phyloP scores from a whole-genome alignment of 2,888 invertebrate species.

The Plagiodera versicolora region DNA sequence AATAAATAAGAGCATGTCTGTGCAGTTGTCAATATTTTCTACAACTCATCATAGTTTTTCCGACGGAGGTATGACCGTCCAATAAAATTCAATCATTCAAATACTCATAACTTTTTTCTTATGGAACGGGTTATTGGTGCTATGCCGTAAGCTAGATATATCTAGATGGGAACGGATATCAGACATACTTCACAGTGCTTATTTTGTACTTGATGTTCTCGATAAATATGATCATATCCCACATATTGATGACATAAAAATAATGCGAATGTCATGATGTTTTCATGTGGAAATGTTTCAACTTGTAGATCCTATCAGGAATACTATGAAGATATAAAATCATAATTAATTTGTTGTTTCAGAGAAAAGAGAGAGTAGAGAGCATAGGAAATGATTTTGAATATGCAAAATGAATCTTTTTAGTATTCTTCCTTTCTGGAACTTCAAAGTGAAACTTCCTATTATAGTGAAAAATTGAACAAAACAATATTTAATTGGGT shows the following conservation, averaged over 20 bases:
- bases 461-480: no score
- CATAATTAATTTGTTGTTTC: neutral
- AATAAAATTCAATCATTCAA: conserved; percentile 29
- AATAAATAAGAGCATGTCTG: conserved; percentile 21
- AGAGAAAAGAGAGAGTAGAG: no score
- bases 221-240: conserved; percentile 14
- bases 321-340: neutral
- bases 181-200: conserved; percentile 43
- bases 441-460: no score
- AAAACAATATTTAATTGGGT: no score
- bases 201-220: conserved; percentile 10
- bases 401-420: no score
- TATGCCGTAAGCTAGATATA: conserved; percentile 33
- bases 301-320: no score
- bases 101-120: conserved; percentile 32
- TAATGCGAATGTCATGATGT: conserved; percentile 1
- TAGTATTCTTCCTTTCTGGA: no score
- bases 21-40: conserved; percentile 13
- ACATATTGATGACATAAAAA: conserved; percentile 12
- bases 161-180: conserved; percentile 47
- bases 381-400: no score
- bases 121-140: conserved; percentile 35
- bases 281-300: neutral
- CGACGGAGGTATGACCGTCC: conserved; percentile 20
- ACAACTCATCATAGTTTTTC: conserved; percentile 25